A percentile compares a stretch with the other conserved stretches of the same genome.
Evolutionary conservation across 2,113 vertebrate species (phyloP).

Genomic region (Psilopsiagon aymara): DNA sequence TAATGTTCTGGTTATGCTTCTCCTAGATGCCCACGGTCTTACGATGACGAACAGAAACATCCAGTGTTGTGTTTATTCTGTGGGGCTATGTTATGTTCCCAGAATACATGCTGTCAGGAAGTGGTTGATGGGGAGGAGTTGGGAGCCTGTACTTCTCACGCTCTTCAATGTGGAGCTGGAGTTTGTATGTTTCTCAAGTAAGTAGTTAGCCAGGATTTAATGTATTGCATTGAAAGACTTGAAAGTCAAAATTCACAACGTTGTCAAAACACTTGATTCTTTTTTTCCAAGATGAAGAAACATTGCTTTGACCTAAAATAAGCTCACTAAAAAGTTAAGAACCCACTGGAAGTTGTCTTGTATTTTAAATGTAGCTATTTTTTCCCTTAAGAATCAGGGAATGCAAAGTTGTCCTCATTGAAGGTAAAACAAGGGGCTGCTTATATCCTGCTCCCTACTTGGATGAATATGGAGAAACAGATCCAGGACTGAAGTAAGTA

Average conservation of each 20-base stretch:
- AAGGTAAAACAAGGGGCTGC: constrained; percentile 92
- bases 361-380: constrained; percentile 34
- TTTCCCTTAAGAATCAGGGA: constrained; percentile 87
- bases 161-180: constrained; percentile 91
- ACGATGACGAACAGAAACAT: constrained; percentile 92
- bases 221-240: not conserved
- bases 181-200: constrained; percentile 97
- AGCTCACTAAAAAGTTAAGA: not conserved
- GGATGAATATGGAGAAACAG: constrained; percentile 98
- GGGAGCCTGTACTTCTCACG: constrained; percentile 93
- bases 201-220: not conserved
- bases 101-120: constrained; percentile 92
- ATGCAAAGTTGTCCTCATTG: constrained; percentile 93
- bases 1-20: not conserved
- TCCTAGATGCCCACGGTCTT: constrained; percentile 90
- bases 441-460: constrained; percentile 94
- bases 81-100: constrained; percentile 92
- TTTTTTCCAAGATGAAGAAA: not conserved
- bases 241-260: not conserved
- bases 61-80: constrained; percentile 95
- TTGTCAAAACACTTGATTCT: not conserved
- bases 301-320: not conserved
- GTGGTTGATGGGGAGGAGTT: constrained; percentile 90
- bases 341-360: not conserved
- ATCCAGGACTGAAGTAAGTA: constrained; percentile 90